Percentiles rank a stretch among this genome's conserved stretches.
These are phyloP conservation scores for Tubulanus polymorphus DNA, from an alignment of 2,888 invertebrate genomes.

Conservation along the genomic window DNA sequence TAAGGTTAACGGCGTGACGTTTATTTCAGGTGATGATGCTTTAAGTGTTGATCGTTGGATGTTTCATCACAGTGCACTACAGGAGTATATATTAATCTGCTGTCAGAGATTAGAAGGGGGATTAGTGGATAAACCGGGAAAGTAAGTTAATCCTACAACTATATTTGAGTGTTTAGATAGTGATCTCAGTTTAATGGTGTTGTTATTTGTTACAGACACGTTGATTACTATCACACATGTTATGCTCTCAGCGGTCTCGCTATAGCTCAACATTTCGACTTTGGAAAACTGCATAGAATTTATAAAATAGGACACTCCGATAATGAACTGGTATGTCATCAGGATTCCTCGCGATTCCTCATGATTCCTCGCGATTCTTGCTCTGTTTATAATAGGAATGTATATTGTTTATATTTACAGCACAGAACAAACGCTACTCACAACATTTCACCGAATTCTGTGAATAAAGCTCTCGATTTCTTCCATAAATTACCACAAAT, in stretches of 20 bases:
- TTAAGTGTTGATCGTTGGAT: constrained; percentile 60
- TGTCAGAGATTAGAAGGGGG: constrained; percentile 84
- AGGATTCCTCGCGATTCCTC: too few species aligned
- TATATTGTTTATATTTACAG: too few species aligned
- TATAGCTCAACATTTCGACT: constrained; percentile 70
- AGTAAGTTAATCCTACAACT: constrained; percentile 60
- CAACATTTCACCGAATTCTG: too few species aligned
- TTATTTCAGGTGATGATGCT: constrained; percentile 33
- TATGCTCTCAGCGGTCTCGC: constrained; percentile 93
- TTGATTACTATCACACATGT: constrained; percentile 96
- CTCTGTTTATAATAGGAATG: too few species aligned
- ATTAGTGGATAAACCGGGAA: constrained; percentile 92
- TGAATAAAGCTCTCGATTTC: too few species aligned
- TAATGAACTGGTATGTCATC: constrained; percentile 69
- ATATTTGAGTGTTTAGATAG: not conserved
- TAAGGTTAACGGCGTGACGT: too few species aligned
- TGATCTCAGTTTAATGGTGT: not conserved
- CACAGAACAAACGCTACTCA: too few species aligned
- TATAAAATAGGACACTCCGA: constrained; percentile 63
- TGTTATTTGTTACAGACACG: constrained; percentile 59
- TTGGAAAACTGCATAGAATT: constrained; percentile 46
- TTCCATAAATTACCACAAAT: too few species aligned
- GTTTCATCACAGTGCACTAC: constrained; percentile 77
- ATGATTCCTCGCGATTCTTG: too few species aligned
- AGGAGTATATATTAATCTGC: constrained; percentile 90